Evolutionary conservation across 2,888 invertebrate genomes (phyloP).

Genomic region (Ophion slaviceki): DNA sequence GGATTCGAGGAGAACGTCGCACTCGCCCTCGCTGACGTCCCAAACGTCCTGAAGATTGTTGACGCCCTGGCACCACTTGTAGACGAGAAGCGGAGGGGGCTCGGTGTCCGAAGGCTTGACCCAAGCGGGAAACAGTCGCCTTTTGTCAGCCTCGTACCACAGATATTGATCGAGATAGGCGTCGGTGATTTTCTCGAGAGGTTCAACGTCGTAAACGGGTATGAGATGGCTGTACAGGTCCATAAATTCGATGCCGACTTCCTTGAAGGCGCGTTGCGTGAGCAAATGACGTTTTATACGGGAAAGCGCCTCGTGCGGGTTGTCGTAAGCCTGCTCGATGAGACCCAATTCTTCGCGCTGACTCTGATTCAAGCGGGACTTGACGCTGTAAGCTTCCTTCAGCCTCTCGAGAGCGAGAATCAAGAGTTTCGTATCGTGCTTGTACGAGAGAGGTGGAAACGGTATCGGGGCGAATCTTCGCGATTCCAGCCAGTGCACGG

Average conservation of each 20-base stretch:
- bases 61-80: slow-evolving; percentile 99
- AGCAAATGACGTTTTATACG: slow-evolving; percentile 99
- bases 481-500: slow-evolving; percentile 99
- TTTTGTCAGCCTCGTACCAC: slow-evolving; percentile 99
- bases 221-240: slow-evolving; percentile 99
- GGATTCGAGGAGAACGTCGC: slow-evolving; percentile 98
- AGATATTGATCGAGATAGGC: slow-evolving; percentile 99
- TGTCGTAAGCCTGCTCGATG: slow-evolving; percentile 99
- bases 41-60: slow-evolving; percentile 99
- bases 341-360: slow-evolving; percentile 99
- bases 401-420: slow-evolving; percentile 98
- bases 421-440: slow-evolving; percentile 99
- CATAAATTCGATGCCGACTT: slow-evolving; percentile 99
- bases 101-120: slow-evolving; percentile 99
- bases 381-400: slow-evolving; percentile 99
- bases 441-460: slow-evolving; percentile 99
- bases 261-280: slow-evolving; percentile 99
- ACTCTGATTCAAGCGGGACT: slow-evolving; percentile 98
- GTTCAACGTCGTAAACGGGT: slow-evolving; percentile 99
- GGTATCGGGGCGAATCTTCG: slow-evolving; percentile 99
- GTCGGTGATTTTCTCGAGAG: slow-evolving; percentile 99
- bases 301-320: slow-evolving; percentile 99
- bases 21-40: slow-evolving; percentile 99
- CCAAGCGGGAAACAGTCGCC: slow-evolving; percentile 98
- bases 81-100: slow-evolving; percentile 95